Evolutionary conservation across 2,113 vertebrate genomes (phyloP), one percentile per base, ranked within the genome.

Genomic region (Numenius arquata): DNA sequence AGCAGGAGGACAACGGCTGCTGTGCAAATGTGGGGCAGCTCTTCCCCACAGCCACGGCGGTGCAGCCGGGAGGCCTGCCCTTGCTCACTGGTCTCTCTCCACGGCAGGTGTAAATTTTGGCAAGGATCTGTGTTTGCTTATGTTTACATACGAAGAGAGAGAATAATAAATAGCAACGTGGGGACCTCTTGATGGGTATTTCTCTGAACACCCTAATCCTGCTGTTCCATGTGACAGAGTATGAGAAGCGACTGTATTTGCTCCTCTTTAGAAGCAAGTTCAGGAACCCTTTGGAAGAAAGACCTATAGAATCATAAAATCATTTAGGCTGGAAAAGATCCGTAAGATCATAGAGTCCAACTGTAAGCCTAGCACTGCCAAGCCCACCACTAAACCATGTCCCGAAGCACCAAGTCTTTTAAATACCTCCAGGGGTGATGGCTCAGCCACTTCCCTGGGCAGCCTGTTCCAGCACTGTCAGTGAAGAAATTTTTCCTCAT

Each of bases 11-110:
- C 0, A 89, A 95, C 0, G 98, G 98, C 63, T 98, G 98, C 95
- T 97, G 98, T 41, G 62, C 14, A 18, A 98, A 97, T 1, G 97
- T 98, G 29, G 98, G 98, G 14, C 97, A 77, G 38, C 98, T 98
- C 50, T 38, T 98, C 15, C 93, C 98, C 91, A 98, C 81, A 1
- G 92, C 91, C 56, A 97, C 97, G 97, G 98, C 98, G 97, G 96
- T 98, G 61, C 6, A 29, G 25, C 26, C 62, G 40, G 32, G 52
- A 52, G 34, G 38, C n/a, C n/a, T n/a, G n/a, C n/a, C n/a, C n/a
- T 67, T 61, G 29, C n/a, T 73, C 40, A 27, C 40, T 75, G 41
- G 29, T 73, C 47, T 66, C 40, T 67, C 34, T 40, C 14, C 19
- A 11, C n/a, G n/a, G n/a, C n/a, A n/a, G n/a, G n/a, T 21, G n/a